Conservation (phyloP, 2,113 vertebrate genomes). For the Rhodinocichla rosea region DNA sequence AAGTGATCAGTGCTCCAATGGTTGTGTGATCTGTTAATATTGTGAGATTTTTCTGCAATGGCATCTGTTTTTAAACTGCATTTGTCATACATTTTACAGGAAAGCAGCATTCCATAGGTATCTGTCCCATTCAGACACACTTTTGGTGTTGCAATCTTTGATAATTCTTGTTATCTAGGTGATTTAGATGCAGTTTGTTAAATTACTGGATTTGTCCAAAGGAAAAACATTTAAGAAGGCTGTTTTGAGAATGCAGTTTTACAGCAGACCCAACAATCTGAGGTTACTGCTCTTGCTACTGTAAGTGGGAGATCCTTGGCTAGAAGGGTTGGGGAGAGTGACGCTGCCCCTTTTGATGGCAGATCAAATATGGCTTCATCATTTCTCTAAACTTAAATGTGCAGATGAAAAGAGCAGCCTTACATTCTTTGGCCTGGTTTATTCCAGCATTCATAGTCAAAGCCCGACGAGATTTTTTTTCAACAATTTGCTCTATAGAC, state of each 20-base stretch:
- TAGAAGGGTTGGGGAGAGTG: not conserved
- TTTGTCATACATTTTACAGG: not conserved
- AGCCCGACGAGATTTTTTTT: not conserved
- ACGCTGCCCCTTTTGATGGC: not conserved
- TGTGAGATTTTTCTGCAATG: not conserved
- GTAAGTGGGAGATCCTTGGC: not conserved
- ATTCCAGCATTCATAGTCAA: not conserved
- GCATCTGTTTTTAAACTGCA: not conserved
- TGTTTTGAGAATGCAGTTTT: not conserved
- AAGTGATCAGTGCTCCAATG: not conserved
- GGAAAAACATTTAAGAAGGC: not conserved
- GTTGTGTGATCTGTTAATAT: not conserved
- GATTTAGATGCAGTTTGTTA: not conserved
- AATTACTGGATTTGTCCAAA: not conserved
- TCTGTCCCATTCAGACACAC: not conserved
- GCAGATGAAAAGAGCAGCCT: not conserved
- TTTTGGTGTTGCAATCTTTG: not conserved
- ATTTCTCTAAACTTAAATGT: not conserved
- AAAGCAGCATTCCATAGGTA: not conserved
- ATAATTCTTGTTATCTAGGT: not conserved
- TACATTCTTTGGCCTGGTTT: not conserved
- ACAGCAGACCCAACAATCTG: not conserved
- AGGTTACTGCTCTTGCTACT: not conserved
- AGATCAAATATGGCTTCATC: not conserved
- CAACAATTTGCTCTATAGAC: not conserved